A percentile compares a stretch with the other conserved stretches of the same genome.
Conservation (phyloP, 1,140 invertebrate species). For the Condylostylus longicornis region DNA sequence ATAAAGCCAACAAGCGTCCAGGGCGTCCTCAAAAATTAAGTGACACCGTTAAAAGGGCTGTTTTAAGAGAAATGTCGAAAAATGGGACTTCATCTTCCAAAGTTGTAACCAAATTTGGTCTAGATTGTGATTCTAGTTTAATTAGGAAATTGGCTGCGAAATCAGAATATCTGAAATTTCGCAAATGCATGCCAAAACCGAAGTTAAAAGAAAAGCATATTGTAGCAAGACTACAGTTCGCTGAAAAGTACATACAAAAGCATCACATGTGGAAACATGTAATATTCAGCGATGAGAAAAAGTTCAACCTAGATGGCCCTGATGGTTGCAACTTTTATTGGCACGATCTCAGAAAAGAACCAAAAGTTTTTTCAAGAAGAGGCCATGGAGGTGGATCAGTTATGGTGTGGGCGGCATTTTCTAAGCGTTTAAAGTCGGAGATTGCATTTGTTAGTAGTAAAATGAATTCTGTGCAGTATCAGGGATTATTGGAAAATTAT, state of each 20-base stretch:
- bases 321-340: slow-evolving; percentile 11
- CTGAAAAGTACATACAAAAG: slow-evolving; percentile 5
- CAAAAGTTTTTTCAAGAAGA: neutral
- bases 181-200: no score
- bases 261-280: slow-evolving; percentile 2
- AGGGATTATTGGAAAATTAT: neutral
- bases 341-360: slow-evolving; percentile 9
- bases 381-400: slow-evolving; percentile 2
- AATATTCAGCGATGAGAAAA: slow-evolving; percentile 5
- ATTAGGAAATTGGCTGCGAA: no score
- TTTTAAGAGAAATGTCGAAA: no score
- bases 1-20: no score
- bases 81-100: no score
- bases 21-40: no score
- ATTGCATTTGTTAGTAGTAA: neutral
- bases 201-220: slow-evolving; percentile 2
- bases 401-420: slow-evolving; percentile 9
- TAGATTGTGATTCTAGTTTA: no score
- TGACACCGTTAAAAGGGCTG: no score
- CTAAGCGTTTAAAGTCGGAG: neutral
- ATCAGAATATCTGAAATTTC: no score
- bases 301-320: slow-evolving; percentile 13
- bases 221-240: slow-evolving; percentile 1
- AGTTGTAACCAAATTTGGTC: no score
- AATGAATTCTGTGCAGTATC: neutral